phyloP scores from a whole-genome alignment of 30 jellyfish, hydroid and myxozoan species.

The Sanderia malayensis region DNA sequence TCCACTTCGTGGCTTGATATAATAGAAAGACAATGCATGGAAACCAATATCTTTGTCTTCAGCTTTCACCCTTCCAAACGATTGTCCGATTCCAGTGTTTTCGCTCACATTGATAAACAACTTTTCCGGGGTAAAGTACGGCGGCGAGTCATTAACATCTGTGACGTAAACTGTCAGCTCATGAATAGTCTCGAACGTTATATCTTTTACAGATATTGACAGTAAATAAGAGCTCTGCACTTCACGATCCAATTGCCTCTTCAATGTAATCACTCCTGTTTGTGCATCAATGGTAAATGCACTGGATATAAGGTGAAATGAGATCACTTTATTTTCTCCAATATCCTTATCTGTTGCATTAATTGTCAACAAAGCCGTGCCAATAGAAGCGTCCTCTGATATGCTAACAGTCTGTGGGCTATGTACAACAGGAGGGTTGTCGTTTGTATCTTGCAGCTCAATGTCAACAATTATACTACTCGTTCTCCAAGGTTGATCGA shows the following conservation, averaged over 20 bases:
- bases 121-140: slow-evolving; percentile 25
- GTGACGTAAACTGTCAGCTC: slow-evolving; percentile 26
- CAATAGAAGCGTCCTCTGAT: slow-evolving; percentile 38
- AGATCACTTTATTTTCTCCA: slow-evolving; percentile 57
- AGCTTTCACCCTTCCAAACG: slow-evolving; percentile 28
- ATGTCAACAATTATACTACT: slow-evolving; percentile 17
- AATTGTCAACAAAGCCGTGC: slow-evolving; percentile 27
- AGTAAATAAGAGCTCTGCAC: slow-evolving; percentile 7
- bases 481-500: slow-evolving; percentile 21
- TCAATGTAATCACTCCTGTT: slow-evolving; percentile 42
- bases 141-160: slow-evolving; percentile 72
- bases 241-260: slow-evolving; percentile 48
- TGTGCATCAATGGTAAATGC: slow-evolving; percentile 20
- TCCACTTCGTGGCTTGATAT: slow-evolving; percentile 48
- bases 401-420: slow-evolving; percentile 45
- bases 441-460: slow-evolving; percentile 64
- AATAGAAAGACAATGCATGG: slow-evolving; percentile 33
- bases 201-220: slow-evolving; percentile 42
- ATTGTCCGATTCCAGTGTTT: slow-evolving; percentile 16
- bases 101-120: slow-evolving; percentile 41
- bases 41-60: slow-evolving; percentile 43
- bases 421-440: slow-evolving; percentile 69
- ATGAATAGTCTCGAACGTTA: slow-evolving; percentile 14
- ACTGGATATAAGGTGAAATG: slow-evolving; percentile 27
- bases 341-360: slow-evolving; percentile 73